These are phyloP conservation scores for Torymus aiolomorphi DNA, from an alignment of 2,888 invertebrate species.

Conservation along the genomic window DNA sequence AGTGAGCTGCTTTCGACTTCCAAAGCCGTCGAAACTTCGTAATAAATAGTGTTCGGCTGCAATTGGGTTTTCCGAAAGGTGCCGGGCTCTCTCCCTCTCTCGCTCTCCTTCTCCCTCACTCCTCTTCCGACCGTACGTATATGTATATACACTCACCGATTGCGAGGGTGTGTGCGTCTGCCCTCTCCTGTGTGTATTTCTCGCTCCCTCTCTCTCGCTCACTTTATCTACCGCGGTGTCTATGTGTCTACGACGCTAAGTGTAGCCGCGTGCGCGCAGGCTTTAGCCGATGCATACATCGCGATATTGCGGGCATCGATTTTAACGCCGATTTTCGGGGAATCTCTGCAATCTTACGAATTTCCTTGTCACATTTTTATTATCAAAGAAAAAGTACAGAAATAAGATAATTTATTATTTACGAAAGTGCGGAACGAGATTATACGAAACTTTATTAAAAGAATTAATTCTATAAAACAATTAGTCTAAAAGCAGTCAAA, in stretches of 20 bases:
- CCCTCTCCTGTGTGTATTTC: background rate
- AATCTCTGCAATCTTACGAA: too few relatives aligned
- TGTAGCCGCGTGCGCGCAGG: constrained; percentile 32
- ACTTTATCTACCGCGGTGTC: constrained; percentile 24
- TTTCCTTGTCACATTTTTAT: too few relatives aligned
- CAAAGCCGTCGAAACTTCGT: constrained; percentile 74
- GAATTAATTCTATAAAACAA: background rate
- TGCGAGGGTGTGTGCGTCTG: constrained; percentile 10
- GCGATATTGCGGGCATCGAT: constrained; percentile 16
- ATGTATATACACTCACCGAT: background rate
- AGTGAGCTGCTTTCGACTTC: constrained; percentile 74
- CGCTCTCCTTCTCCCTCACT: background rate
- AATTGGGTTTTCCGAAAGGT: constrained; percentile 62
- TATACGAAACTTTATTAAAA: background rate
- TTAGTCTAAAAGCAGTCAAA: background rate
- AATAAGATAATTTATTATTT: too few relatives aligned
- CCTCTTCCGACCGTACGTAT: constrained; percentile 10
- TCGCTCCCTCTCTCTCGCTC: constrained; percentile 21
- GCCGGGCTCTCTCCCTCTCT: constrained; percentile 41
- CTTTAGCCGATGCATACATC: constrained; percentile 22
- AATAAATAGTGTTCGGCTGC: constrained; percentile 70
- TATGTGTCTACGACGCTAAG: constrained; percentile 14
- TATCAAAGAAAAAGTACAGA: too few relatives aligned
- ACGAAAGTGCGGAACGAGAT: too few relatives aligned
- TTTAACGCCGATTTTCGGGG: background rate